Evolutionary conservation across 1,140 invertebrate genomes (phyloP).

Genomic region (Uloborus diversus): DNA sequence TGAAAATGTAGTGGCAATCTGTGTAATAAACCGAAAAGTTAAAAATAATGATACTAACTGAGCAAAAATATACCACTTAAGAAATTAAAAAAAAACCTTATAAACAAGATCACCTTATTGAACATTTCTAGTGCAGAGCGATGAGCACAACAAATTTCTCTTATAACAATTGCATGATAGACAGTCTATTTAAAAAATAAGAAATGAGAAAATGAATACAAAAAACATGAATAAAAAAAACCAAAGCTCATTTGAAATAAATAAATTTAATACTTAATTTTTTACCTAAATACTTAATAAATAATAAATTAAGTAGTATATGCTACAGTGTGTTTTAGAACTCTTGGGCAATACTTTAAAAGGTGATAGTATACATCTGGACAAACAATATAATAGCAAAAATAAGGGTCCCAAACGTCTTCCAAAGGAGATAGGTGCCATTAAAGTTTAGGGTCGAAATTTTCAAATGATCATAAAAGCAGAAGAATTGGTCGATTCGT

Average conservation of each 20-base stretch:
- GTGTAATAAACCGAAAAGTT: slow-evolving; percentile 36
- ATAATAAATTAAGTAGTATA: too few species aligned
- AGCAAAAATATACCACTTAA: too few species aligned
- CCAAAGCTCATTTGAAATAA: background rate
- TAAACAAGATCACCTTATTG: slow-evolving; percentile 66
- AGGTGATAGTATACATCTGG: too few species aligned
- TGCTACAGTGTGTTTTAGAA: too few species aligned
- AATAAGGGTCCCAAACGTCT: too few species aligned
- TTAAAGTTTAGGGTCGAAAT: too few species aligned
- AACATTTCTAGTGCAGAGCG: slow-evolving; percentile 68
- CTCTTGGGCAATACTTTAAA: too few species aligned
- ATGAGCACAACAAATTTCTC: slow-evolving; percentile 71
- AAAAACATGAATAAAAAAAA: background rate
- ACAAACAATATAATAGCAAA: too few species aligned
- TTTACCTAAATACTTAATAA: background rate
- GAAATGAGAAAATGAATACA: background rate
- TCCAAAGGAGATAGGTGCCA: too few species aligned
- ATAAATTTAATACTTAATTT: background rate
- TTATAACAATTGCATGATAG: slow-evolving; percentile 73
- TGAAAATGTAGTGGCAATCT: slow-evolving; percentile 66
- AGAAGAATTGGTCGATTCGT: too few species aligned
- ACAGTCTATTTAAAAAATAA: slow-evolving; percentile 70
- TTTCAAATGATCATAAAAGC: too few species aligned
- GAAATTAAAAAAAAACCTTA: too few species aligned
- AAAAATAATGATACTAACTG: background rate